Conservation (phyloP, 1,140 invertebrate species). For the Portunus trituberculatus region DNA sequence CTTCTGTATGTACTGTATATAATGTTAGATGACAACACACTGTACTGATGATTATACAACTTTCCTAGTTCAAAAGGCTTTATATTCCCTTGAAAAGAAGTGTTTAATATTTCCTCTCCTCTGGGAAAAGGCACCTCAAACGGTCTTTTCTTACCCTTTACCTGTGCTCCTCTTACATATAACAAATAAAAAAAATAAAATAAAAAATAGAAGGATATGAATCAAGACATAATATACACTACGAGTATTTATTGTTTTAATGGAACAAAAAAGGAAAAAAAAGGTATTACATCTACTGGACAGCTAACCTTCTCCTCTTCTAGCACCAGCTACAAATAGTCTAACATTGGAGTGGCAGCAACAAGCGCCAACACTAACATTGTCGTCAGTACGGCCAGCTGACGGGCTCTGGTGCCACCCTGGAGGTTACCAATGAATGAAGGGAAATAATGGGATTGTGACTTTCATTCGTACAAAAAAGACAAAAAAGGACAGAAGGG, state of each 20-base stretch:
- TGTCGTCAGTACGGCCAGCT: neutral
- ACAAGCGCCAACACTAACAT: constrained; percentile 45
- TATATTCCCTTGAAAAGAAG: no score
- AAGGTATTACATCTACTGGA: neutral
- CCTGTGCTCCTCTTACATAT: neutral
- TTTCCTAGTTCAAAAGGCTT: no score
- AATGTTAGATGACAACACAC: no score
- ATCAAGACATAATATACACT: neutral
- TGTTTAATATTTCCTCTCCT: no score
- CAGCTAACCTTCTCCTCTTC: constrained; percentile 41
- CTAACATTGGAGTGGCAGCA: constrained; percentile 43
- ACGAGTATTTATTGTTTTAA: constrained; percentile 27
- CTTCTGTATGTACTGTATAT: no score
- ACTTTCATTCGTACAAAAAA: no score
- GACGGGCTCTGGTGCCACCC: neutral
- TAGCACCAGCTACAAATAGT: constrained; percentile 65
- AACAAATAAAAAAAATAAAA: neutral
- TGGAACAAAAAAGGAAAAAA: neutral
- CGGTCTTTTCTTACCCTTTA: no score
- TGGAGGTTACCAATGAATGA: neutral
- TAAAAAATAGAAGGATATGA: neutral
- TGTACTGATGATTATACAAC: no score
- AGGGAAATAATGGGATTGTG: no score
- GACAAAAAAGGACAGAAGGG: no score
- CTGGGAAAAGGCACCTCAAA: no score